phyloP scores from a whole-genome alignment of 2,797 vertebrate genomes.

The Podarcis lilfordi region DNA sequence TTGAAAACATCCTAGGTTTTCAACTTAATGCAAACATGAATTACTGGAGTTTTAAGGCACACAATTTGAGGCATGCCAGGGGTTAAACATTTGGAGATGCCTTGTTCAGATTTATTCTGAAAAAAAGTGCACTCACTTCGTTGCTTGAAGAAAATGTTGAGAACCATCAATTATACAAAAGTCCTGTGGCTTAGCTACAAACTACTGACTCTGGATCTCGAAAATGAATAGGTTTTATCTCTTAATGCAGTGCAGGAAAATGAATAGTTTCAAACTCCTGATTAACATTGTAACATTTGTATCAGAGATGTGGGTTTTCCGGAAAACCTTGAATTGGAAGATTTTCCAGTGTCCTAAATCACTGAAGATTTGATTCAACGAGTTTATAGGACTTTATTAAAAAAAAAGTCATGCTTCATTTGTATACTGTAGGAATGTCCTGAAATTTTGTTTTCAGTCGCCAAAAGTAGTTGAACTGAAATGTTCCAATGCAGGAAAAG shows the following conservation, averaged over 20 bases:
- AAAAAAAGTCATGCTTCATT: not conserved
- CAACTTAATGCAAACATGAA: not conserved
- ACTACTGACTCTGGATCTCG: not conserved
- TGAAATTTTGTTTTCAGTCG: not conserved
- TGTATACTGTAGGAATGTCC: not conserved
- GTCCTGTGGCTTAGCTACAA: not conserved
- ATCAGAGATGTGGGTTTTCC: not conserved
- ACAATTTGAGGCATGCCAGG: not conserved
- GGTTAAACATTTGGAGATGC: not conserved
- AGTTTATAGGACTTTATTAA: not conserved
- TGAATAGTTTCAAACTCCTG: not conserved
- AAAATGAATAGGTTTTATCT: constrained; percentile 1
- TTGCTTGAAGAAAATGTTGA: not conserved
- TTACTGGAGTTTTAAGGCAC: constrained; percentile 17
- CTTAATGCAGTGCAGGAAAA: not conserved
- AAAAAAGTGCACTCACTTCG: not conserved
- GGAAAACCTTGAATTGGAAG: not conserved
- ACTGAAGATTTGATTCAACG: not conserved
- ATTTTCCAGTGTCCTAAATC: not conserved
- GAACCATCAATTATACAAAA: not conserved
- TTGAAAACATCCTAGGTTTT: not conserved
- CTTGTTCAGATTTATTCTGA: not conserved
- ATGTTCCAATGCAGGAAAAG: not conserved
- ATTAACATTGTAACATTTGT: not conserved
- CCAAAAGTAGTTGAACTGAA: not conserved